A percentile compares a stretch with the other conserved stretches of the same genome.
Conservation (phyloP, 2,113 vertebrate species). For the Epinephelus cyanopodus region DNA sequence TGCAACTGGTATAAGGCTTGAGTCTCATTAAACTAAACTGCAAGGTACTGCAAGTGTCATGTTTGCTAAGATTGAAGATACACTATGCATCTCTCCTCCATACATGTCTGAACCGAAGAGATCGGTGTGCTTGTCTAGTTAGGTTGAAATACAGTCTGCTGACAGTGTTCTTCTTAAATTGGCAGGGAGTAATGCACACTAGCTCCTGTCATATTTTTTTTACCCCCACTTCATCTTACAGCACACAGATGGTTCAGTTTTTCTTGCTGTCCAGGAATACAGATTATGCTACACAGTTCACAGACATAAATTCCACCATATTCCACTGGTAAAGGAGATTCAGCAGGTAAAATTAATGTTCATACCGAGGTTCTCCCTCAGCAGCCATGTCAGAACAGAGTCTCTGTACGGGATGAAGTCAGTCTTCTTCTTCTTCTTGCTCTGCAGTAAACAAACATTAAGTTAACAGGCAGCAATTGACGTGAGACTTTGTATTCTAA, state of each 20-base stretch:
- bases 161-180: conserved; percentile 65
- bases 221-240: neutral
- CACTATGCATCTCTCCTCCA: conserved; percentile 18
- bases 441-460: conserved; percentile 84
- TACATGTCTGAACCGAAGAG: neutral
- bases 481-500: neutral
- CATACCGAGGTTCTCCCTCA: conserved; percentile 97
- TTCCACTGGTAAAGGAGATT: neutral
- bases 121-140: conserved; percentile 46
- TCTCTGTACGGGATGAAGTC: conserved; percentile 99
- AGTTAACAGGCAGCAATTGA: neutral
- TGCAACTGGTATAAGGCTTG: conserved; percentile 7
- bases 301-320: conserved; percentile 2
- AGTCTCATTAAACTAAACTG: conserved; percentile 3
- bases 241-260: conserved; percentile 24
- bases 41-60: neutral
- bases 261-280: conserved; percentile 8
- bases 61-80: conserved; percentile 22
- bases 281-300: neutral
- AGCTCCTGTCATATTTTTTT: conserved; percentile 27
- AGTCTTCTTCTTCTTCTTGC: conserved; percentile 99
- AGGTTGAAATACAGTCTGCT: conserved; percentile 67
- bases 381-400: conserved; percentile 98
- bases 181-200: conserved; percentile 45
- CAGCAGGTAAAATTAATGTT: conserved; percentile 17